Evolutionary conservation across 2,797 vertebrate genomes (phyloP).

Genomic region (Chloroceryle inda): DNA sequence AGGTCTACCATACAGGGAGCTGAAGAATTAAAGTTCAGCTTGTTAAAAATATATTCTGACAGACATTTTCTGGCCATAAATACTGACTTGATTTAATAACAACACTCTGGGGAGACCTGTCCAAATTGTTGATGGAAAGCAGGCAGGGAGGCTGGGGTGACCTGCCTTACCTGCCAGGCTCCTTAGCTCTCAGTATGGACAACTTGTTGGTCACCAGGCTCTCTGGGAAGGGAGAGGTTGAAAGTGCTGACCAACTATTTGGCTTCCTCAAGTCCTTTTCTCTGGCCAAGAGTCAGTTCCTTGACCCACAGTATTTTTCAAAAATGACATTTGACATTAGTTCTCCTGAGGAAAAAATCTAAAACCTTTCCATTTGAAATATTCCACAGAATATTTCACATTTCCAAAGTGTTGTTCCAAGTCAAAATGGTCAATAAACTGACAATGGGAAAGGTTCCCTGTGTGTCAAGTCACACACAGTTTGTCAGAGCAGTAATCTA

Average conservation of each 20-base stretch:
- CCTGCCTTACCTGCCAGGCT: background rate
- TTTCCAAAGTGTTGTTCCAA: background rate
- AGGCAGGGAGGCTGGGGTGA: background rate
- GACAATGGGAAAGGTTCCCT: background rate
- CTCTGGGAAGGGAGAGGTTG: background rate
- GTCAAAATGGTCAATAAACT: background rate
- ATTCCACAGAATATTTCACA: background rate
- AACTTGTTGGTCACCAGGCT: background rate
- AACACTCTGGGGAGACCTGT: background rate
- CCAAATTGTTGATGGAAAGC: constrained; percentile 11
- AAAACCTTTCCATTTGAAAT: background rate
- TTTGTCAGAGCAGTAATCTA: background rate
- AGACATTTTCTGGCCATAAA: constrained; percentile 23
- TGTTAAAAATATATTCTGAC: constrained; percentile 33
- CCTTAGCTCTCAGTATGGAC: background rate
- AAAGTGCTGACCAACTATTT: background rate
- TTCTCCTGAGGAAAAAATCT: background rate
- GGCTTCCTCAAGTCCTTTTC: background rate
- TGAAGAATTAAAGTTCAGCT: constrained; percentile 33
- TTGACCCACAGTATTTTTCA: background rate
- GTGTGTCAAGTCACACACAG: background rate
- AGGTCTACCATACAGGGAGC: background rate
- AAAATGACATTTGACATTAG: background rate
- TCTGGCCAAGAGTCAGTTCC: background rate
- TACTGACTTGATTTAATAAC: constrained; percentile 23